Evolutionary conservation across 2,113 vertebrate species (phyloP).

Genomic region (Verasper variegatus): DNA sequence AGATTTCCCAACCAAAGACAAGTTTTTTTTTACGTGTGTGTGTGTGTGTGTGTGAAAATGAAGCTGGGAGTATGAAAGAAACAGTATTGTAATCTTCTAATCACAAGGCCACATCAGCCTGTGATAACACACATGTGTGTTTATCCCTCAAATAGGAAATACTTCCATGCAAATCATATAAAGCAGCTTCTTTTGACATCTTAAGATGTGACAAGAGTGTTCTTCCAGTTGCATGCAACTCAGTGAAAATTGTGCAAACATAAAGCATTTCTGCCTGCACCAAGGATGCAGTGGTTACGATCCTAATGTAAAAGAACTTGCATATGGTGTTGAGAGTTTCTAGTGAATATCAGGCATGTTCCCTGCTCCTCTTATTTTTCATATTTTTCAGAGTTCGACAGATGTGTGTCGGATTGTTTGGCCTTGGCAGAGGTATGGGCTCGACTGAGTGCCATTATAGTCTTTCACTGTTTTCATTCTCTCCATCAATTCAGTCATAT

Average conservation of each 20-base stretch:
- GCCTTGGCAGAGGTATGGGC: neutral
- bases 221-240: neutral
- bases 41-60: conserved; percentile 1
- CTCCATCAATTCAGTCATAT: conserved; percentile 31
- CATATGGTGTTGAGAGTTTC: neutral
- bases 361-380: too few relatives aligned
- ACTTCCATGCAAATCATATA: conserved; percentile 6
- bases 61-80: neutral
- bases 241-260: neutral
- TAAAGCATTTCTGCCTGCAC: too few relatives aligned
- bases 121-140: conserved; percentile 13
- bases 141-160: neutral
- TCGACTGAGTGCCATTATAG: neutral
- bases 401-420: neutral
- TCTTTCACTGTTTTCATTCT: conserved; percentile 24
- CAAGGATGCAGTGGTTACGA: neutral
- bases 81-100: conserved; percentile 5
- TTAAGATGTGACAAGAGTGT: neutral
- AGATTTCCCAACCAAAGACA: conserved; percentile 2
- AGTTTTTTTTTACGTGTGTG: neutral
- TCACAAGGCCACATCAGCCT: conserved; percentile 28
- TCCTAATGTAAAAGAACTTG: neutral
- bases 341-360: neutral
- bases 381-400: neutral
- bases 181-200: neutral